Base-by-base conservation (phyloP, 30 jellyfish, hydroid and myxozoan species). In the Rhopilema esculentum region DNA sequence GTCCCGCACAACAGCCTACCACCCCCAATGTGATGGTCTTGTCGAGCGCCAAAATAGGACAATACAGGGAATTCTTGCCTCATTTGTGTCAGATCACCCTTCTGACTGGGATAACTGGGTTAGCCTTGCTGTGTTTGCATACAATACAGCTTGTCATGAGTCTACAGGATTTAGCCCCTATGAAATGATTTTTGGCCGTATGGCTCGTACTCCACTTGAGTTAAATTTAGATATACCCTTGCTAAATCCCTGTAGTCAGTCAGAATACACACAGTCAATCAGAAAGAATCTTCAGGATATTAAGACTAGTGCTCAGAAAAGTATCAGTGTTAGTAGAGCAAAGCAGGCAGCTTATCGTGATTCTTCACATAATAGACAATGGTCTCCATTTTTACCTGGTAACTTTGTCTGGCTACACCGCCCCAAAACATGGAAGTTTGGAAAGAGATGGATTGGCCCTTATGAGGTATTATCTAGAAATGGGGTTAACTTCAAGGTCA, bases 1-100 rank as follows among this genome's bases (percentile, higher is more conserved):
- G 31, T 31, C 93, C 1, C 93, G 93, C 65, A 72, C 92, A 33
- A 83, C 85, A 18, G 85, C 92, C 72, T 69, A 83, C 18, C 85
- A 83, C 78, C 92, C 85, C 51, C 83, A 81, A 52, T 81, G 91
- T 66, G 91, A 81, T 67, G 91, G 81, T 4, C 72, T 12, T 16
- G 82, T 31, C 6, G 79, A 69, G 21, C 65, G 81, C 27, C 92
- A 83, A 63, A 83, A 71, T 21, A 29, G 82, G 48, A 30, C 82
- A 0, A 21, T 71, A 26, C 63, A 71, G 50, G 82, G 50, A 16
- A 71, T 71, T 15, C 82, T 71, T 27, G 82, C 82, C 9, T 29
- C 23, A 4, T 27, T 71, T 30, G 64, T 71, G 65, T 71, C 82
- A 7, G 82, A 71, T 15, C 82, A 71, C 50, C 48, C 48, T 22